Evolutionary conservation across 2,113 vertebrate genomes (phyloP), one percentile per base, ranked within the genome.

Genomic region (Falcunculus frontatus): DNA sequence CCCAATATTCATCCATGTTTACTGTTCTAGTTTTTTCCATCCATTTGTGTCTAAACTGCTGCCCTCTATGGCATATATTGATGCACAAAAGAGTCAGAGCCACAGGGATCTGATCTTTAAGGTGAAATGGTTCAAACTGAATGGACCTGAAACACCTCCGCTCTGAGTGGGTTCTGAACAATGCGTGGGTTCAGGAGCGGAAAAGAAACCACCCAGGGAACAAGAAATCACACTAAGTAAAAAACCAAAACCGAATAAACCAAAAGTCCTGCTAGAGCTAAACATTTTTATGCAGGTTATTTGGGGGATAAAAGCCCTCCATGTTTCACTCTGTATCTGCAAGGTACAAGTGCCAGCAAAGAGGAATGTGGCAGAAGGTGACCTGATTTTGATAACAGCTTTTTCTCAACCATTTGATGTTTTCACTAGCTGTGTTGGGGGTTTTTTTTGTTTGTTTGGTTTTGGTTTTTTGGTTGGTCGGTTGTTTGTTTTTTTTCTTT

Each of bases 321-420:
- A 18, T 2, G 44, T 84, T 90, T 92, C 44, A 79, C 32, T 56
- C 47, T 63, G 16, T 89, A 32, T 70, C 47, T 73, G 37, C 72
- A 93, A 92, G 67, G 57, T 83, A 23, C 27, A 49, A 65, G 29
- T 82, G 69, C 69, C 69, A 87, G 50, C 29, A 80, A 57, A 62
- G 8, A 80, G 14, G 32, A 92, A 73, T 0, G 7, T 88, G 72
- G 53, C 85, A 93, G 90, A 96, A 93, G 75, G 87, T 93, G 83
- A 94, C 78, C 81, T 94, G 82, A 56, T 95, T 94, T 89, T 89
- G 69, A 23, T 33, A 59, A 44, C 16, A 78, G 25, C 12, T 72
- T 82, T 93, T 95, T 75, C 62, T 84, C 39, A 78, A 89, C 39
- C 11, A 50, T 27, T 44, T 75, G 15, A 53, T 91, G 37, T 52